These are phyloP conservation scores for Phaethornis superciliosus DNA, from an alignment of 2,113 vertebrate genomes.

Conservation along the genomic window DNA sequence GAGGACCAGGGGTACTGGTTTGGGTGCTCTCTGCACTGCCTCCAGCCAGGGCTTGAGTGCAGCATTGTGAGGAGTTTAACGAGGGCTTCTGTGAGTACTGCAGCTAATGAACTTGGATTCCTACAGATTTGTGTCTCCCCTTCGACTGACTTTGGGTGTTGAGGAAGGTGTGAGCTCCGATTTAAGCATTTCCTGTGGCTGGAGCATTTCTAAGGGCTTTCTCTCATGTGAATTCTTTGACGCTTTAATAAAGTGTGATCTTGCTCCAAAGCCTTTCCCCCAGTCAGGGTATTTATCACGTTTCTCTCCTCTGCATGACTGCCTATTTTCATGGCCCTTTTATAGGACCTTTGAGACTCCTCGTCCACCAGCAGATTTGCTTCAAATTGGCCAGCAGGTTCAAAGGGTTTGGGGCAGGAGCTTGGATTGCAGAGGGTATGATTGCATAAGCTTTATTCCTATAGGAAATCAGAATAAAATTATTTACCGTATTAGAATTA, in stretches of 20 bases:
- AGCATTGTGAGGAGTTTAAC: background rate
- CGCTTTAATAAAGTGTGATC: conserved; percentile 31
- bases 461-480: background rate
- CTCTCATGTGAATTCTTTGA: background rate
- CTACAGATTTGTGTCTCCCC: background rate
- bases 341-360: background rate
- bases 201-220: background rate
- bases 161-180: conserved; percentile 30
- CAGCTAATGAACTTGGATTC: background rate
- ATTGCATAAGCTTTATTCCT: background rate
- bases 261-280: background rate
- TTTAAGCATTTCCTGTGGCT: conserved; percentile 9
- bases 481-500: background rate
- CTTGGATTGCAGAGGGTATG: background rate
- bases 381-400: background rate
- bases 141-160: background rate
- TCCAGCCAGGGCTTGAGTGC: background rate
- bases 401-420: background rate
- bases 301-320: background rate
- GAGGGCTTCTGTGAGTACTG: background rate
- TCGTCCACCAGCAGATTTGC: background rate
- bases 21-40: background rate
- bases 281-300: background rate
- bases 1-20: background rate
- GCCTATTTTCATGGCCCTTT: background rate